Evolutionary conservation across 2,113 vertebrate species (phyloP).

Genomic region (Corynorhinus townsendii): DNA sequence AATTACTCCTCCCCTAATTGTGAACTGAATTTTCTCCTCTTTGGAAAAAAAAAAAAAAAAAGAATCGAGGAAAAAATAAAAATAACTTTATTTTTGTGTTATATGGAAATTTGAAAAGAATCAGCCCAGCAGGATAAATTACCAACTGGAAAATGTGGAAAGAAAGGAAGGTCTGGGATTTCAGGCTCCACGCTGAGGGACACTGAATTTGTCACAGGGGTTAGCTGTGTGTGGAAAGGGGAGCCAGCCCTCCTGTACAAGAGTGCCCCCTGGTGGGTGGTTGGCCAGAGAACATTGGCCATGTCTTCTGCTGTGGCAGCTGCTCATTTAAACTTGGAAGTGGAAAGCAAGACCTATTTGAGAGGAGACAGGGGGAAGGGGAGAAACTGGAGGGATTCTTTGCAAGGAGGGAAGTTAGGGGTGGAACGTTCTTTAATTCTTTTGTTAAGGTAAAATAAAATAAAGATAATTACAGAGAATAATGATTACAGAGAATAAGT

Average conservation of each 20-base stretch:
- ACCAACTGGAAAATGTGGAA: slow-evolving; percentile 77
- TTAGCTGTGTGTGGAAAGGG: slow-evolving; percentile 59
- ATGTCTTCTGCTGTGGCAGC: slow-evolving; percentile 80
- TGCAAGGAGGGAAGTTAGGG: neutral
- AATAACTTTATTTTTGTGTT: slow-evolving; percentile 53
- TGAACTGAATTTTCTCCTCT: slow-evolving; percentile 62
- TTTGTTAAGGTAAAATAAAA: neutral
- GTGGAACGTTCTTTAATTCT: neutral
- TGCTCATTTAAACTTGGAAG: slow-evolving; percentile 86
- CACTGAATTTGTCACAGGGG: slow-evolving; percentile 67
- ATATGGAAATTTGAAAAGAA: slow-evolving; percentile 38
- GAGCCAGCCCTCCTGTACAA: slow-evolving; percentile 69
- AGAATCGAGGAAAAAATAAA: neutral
- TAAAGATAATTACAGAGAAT: neutral
- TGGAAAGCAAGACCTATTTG: slow-evolving; percentile 54
- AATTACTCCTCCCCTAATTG: slow-evolving; percentile 80
- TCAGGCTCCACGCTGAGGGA: slow-evolving; percentile 60
- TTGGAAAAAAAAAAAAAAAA: slow-evolving; percentile 39
- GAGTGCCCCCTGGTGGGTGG: slow-evolving; percentile 37
- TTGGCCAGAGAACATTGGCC: slow-evolving; percentile 67
- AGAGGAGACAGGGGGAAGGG: neutral
- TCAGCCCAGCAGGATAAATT: neutral
- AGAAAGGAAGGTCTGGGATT: slow-evolving; percentile 49
- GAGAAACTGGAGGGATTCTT: neutral
- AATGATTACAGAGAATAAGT: slow-evolving; percentile 6